Base-by-base conservation (phyloP, 2,797 vertebrate species). In the Acrossocheilus wenchowensis region DNA sequence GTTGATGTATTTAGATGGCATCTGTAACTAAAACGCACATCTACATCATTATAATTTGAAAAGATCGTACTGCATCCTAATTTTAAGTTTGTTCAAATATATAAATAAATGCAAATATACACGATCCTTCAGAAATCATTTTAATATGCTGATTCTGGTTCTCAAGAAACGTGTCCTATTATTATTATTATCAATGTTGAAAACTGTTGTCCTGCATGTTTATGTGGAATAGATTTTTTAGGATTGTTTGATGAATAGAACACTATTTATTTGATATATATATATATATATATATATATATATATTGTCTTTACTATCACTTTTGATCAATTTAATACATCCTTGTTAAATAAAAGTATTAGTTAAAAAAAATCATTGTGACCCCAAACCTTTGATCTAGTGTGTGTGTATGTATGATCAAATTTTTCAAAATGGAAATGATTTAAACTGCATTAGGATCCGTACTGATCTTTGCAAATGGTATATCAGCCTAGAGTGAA, bases 1-100 rank as follows among this genome's bases (percentile, higher is more conserved):
- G 94, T 92, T 95, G 96, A 96, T 95, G 93, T 92, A 95, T 95
- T 95, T 95, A 62, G 95, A 94, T 95, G 92, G 93, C 95, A 95
- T 94, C 95, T 92, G 90, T 93, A 94, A 96, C 94, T 94, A 94
- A 94, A 95, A 60, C n/a, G 30, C 86, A 68, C 45, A 52, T 78
- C 78, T 80, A 3, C 54, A 21, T 78, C 26, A 62, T 30, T 12
- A 9, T 19, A n/a, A 54, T 15, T 43, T 1, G 30, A 5, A 69
- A 23, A 23, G 74, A 43, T 69, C 8, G 14, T 60, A n/a, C 30
- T 81, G 43, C 30, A 54, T 72, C 23, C 36, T 69, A 48, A 82
- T 72, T 54, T 26, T 66, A 62, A 26, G 14, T 69, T 30, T 30
- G 5, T 30, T 30, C 30, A 64, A 64, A 30, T 30, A 30, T 66